These are phyloP conservation scores for Phenganax marumi DNA, from an alignment of 92 coral and sea anemone genomes.

Conservation along the genomic window DNA sequence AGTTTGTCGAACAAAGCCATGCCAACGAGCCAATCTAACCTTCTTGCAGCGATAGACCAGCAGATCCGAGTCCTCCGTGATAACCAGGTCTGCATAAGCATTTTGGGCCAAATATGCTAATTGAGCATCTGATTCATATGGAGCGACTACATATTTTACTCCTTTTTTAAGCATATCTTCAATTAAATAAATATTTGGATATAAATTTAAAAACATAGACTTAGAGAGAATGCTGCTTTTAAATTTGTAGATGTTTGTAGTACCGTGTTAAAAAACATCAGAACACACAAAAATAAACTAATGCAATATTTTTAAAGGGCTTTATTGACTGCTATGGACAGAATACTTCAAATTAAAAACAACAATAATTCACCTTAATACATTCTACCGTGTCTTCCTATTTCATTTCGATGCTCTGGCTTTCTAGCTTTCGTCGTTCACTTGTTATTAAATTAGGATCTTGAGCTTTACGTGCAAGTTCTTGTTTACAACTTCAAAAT, in stretches of 20 bases:
- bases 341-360: not conserved
- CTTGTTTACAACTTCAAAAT: not conserved
- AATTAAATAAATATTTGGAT: not conserved
- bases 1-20: too few species aligned
- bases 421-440: conserved; percentile 17
- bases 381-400: conserved; percentile 31
- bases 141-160: conserved; percentile 46
- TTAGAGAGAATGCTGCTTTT: too few species aligned
- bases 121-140: conserved; percentile 64
- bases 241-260: too few species aligned
- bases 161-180: conserved; percentile 11
- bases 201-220: too few species aligned
- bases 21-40: conserved; percentile 18
- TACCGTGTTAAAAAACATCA: too few species aligned
- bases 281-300: too few species aligned
- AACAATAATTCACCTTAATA: not conserved
- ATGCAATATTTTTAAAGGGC: not conserved
- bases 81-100: conserved; percentile 56
- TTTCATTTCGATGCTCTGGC: conserved; percentile 16
- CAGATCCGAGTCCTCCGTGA: conserved; percentile 65
- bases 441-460: not conserved
- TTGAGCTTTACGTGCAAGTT: conserved; percentile 10
- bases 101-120: conserved; percentile 41
- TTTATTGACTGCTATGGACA: not conserved
- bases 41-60: conserved; percentile 61